phyloP scores from a whole-genome alignment of 2,113 vertebrate species.

The Tapirus terrestris region DNA sequence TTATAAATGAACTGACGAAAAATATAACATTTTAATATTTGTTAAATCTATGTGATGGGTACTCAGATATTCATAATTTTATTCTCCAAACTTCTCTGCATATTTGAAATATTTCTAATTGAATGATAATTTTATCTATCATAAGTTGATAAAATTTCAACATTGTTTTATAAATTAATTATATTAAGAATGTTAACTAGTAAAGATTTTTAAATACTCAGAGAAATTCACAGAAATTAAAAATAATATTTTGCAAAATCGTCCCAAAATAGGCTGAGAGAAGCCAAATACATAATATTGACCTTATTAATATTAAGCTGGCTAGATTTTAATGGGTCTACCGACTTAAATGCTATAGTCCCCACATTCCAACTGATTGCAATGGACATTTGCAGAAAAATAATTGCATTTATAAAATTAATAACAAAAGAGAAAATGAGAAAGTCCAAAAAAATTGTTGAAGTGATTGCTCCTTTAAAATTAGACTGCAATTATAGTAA shows the following conservation, averaged over 20 bases:
- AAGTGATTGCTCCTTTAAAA: not conserved
- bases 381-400: not conserved
- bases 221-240: not conserved
- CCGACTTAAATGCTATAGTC: not conserved
- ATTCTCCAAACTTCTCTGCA: not conserved
- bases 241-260: not conserved
- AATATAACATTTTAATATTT: not conserved
- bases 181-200: not conserved
- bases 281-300: not conserved
- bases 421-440: slow-evolving; percentile 8
- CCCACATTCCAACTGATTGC: not conserved
- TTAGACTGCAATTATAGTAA: not conserved
- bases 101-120: not conserved
- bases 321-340: not conserved
- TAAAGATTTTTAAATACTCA: not conserved
- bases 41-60: not conserved
- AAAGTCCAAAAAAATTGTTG: not conserved
- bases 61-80: not conserved
- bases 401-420: not conserved
- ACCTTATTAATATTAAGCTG: not conserved
- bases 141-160: not conserved
- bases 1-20: not conserved
- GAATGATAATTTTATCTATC: not conserved
- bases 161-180: not conserved
- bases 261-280: not conserved